phyloP scores from a whole-genome alignment of 2,113 vertebrate species.

The Gasterosteus aculeatus region DNA sequence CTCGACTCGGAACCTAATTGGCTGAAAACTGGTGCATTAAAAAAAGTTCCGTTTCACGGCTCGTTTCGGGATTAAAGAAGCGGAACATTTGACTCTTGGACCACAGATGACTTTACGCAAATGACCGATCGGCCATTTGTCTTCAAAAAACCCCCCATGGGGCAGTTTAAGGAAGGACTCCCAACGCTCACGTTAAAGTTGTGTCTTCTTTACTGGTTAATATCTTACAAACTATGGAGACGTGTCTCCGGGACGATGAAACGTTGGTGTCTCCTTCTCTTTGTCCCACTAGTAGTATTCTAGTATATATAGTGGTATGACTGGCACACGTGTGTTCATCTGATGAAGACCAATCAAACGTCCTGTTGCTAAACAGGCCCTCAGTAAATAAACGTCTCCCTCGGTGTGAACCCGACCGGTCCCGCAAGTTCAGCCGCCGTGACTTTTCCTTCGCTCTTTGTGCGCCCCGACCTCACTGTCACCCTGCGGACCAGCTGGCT shows the following conservation, averaged over 20 bases:
- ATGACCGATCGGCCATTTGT: background rate
- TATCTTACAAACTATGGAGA: no score
- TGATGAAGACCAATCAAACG: conserved; percentile 2
- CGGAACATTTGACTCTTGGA: background rate
- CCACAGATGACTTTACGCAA: background rate
- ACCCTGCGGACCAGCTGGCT: conserved; percentile 68
- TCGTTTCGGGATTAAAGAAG: conserved; percentile 7
- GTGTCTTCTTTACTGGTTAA: no score
- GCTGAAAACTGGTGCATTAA: background rate
- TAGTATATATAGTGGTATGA: background rate
- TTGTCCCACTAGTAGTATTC: no score
- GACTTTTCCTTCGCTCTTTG: background rate
- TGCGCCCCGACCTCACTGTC: conserved; percentile 63
- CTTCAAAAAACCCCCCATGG: background rate
- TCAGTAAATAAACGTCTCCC: no score
- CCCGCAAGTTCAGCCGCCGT: no score
- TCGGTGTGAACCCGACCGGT: no score
- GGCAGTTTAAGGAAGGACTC: background rate
- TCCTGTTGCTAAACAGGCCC: no score
- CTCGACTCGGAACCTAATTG: conserved; percentile 18
- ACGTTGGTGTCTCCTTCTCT: no score
- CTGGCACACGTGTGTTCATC: background rate
- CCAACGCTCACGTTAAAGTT: no score
- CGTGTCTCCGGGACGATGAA: no score
- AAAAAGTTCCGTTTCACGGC: conserved; percentile 1